A percentile compares a stretch with the other conserved stretches of the same genome.
phyloP scores from a whole-genome alignment of 2,797 vertebrate species.

The Selene dorsalis region DNA sequence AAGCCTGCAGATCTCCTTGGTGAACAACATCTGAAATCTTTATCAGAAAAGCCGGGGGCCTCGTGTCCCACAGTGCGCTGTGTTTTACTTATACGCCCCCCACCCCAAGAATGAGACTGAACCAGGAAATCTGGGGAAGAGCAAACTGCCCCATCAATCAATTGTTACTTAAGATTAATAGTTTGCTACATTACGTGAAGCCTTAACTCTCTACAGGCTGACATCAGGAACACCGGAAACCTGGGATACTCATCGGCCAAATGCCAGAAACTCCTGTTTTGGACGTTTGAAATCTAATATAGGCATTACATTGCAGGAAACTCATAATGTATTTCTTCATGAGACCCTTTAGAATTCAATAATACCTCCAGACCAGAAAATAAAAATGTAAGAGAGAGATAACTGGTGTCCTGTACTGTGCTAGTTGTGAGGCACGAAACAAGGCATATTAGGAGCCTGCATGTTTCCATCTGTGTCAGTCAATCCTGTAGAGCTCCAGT shows the following conservation, averaged over 20 bases:
- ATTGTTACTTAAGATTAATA: constrained; percentile 80
- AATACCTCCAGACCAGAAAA: constrained; percentile 34
- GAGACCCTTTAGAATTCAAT: constrained; percentile 25
- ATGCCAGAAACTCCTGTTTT: constrained; percentile 75
- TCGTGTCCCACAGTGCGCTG: constrained; percentile 52
- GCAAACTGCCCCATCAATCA: constrained; percentile 69
- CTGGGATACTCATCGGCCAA: constrained; percentile 78
- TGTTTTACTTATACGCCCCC: constrained; percentile 59
- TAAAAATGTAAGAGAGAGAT: constrained; percentile 37
- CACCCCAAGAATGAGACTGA: constrained; percentile 53
- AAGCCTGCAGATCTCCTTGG: constrained; percentile 55
- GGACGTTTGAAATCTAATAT: constrained; percentile 63
- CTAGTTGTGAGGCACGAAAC: constrained; percentile 48
- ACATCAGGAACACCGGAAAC: constrained; percentile 73
- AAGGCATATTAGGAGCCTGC: constrained; percentile 43
- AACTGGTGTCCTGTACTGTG: constrained; percentile 32
- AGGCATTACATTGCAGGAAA: constrained; percentile 38
- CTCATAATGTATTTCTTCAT: constrained; percentile 43
- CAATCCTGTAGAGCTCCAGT: constrained; percentile 45
- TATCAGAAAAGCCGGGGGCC: constrained; percentile 72
- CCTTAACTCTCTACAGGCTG: constrained; percentile 56
- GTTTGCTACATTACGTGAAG: constrained; percentile 75
- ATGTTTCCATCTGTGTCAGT: constrained; percentile 67
- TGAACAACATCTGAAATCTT: constrained; percentile 84
- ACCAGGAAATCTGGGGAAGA: constrained; percentile 74